phyloP scores from a whole-genome alignment of 2,113 vertebrate genomes.

The Peucedramus taeniatus region DNA sequence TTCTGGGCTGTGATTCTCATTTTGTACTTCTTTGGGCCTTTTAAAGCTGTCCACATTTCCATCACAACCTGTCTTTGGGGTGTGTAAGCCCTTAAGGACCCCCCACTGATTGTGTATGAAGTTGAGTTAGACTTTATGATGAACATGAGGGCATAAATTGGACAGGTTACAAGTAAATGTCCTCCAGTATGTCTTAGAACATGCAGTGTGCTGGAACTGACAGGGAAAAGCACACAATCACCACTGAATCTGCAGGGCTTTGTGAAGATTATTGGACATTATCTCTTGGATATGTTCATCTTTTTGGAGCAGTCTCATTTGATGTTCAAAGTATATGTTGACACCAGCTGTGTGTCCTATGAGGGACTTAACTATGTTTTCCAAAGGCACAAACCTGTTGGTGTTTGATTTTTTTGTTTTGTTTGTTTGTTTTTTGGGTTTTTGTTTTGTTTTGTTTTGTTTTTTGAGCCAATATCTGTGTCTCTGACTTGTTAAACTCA shows the following conservation, averaged over 20 bases:
- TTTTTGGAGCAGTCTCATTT: not conserved
- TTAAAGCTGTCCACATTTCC: not conserved
- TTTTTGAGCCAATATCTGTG: not conserved
- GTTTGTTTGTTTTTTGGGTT: too few species aligned
- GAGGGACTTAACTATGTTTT: not conserved
- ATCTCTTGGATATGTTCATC: not conserved
- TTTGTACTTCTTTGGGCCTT: not conserved
- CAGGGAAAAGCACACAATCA: not conserved
- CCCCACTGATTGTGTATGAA: not conserved
- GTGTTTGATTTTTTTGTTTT: not conserved
- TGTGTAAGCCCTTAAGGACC: not conserved
- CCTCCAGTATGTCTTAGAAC: not conserved
- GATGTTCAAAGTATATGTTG: not conserved
- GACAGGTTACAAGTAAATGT: not conserved
- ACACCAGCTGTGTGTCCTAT: not conserved
- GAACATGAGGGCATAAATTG: not conserved
- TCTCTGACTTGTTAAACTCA: not conserved
- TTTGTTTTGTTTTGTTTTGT: too few species aligned
- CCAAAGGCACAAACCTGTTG: not conserved
- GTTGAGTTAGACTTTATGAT: not conserved
- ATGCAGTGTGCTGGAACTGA: not conserved
- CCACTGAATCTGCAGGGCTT: not conserved
- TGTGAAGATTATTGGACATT: not conserved
- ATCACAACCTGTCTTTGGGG: not conserved
- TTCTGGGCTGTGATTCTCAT: not conserved